Evolutionary conservation across 2,113 vertebrate genomes (phyloP).

Genomic region (Apus apus): DNA sequence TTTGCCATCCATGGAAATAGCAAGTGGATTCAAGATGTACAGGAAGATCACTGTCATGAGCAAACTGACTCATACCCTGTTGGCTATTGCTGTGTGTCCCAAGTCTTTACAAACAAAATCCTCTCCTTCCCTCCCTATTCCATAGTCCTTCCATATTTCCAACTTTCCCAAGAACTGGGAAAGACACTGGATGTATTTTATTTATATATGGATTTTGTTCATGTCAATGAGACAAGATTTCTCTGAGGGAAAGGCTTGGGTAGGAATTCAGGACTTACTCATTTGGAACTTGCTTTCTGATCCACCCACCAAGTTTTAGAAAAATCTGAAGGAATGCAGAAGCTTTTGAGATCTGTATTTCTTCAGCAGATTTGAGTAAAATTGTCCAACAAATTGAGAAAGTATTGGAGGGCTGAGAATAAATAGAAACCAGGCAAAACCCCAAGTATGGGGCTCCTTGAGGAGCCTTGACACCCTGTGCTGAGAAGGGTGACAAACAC

Average conservation of each 20-base stretch:
- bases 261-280: neutral
- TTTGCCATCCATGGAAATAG: neutral
- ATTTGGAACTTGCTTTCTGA: neutral
- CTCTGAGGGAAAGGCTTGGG: neutral
- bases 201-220: neutral
- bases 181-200: neutral
- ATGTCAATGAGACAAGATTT: neutral
- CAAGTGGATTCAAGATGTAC: neutral
- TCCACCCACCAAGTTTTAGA: neutral
- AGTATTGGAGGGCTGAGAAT: neutral
- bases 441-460: neutral
- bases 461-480: accelerated
- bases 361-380: neutral
- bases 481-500: neutral
- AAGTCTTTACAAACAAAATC: neutral
- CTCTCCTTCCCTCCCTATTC: neutral
- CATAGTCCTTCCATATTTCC: neutral
- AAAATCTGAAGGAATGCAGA: neutral
- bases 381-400: neutral
- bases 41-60: neutral
- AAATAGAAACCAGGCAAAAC: neutral
- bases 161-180: neutral
- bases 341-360: neutral
- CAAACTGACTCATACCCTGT: neutral
- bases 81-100: neutral